phyloP scores from a whole-genome alignment of 2,888 invertebrate species.

The Ophion ellenae region DNA sequence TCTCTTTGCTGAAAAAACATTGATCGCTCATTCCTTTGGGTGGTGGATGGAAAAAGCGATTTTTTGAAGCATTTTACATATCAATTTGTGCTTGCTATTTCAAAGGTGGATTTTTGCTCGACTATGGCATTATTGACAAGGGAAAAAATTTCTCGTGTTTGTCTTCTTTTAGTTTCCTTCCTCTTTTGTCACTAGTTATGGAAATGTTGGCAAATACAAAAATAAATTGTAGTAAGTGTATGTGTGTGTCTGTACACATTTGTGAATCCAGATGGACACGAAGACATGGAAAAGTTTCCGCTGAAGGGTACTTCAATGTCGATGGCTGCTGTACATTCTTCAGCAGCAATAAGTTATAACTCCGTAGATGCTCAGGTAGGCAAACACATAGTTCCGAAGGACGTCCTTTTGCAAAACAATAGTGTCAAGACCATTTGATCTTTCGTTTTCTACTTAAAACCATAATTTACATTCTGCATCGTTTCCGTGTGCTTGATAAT shows the following conservation, averaged over 20 bases:
- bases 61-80: background rate
- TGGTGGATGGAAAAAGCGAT: background rate
- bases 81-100: background rate
- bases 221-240: slow-evolving; percentile 12
- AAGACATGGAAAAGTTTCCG: slow-evolving; percentile 90
- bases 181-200: background rate
- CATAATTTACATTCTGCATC: slow-evolving; percentile 7
- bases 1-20: background rate
- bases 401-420: background rate
- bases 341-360: slow-evolving; percentile 80
- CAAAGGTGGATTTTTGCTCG: background rate
- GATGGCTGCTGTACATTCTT: slow-evolving; percentile 76
- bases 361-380: slow-evolving; percentile 82
- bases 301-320: slow-evolving; percentile 85
- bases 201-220: background rate
- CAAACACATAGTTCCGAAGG: slow-evolving; percentile 37
- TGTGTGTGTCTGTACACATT: slow-evolving; percentile 40
- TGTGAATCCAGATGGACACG: slow-evolving; percentile 74
- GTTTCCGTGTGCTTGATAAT: background rate
- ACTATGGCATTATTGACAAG: background rate
- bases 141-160: background rate
- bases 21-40: background rate
- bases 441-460: slow-evolving; percentile 35
- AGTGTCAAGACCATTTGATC: background rate
- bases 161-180: background rate